These are phyloP conservation scores for Arenaria interpres DNA, from an alignment of 2,113 vertebrate genomes.

Conservation along the genomic window DNA sequence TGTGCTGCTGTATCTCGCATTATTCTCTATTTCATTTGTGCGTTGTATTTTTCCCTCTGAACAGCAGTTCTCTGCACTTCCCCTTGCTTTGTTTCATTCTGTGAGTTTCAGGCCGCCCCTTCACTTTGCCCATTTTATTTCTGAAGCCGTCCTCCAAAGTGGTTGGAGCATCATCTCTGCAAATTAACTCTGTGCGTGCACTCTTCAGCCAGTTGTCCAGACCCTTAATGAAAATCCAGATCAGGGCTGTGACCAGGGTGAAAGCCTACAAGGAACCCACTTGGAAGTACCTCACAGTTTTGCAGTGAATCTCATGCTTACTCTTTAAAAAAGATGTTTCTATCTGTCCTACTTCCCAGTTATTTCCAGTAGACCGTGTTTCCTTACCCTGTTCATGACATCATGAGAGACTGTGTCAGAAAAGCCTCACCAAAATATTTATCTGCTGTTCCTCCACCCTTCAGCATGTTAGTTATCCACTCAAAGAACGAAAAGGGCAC, in stretches of 20 bases:
- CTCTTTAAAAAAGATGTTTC: neutral
- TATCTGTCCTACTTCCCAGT: neutral
- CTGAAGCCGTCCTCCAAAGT: neutral
- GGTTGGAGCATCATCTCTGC: neutral
- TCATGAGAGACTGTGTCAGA: neutral
- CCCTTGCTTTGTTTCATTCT: neutral
- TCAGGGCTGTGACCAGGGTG: neutral
- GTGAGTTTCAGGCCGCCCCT: neutral
- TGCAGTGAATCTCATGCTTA: neutral
- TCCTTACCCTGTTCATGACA: neutral
- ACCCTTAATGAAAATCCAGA: neutral
- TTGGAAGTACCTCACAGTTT: neutral
- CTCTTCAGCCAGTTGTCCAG: neutral
- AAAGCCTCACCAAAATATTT: neutral
- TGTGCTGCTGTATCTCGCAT: neutral
- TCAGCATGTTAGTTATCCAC: neutral
- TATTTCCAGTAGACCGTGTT: neutral
- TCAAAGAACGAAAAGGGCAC: conserved; percentile 38
- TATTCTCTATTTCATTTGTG: neutral
- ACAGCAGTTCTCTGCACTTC: neutral
- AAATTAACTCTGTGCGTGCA: neutral
- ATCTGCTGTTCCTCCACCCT: neutral
- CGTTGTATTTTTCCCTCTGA: neutral
- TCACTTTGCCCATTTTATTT: neutral
- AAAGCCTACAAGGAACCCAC: neutral